Percentiles rank a stretch among this genome's conserved stretches.
Evolutionary conservation across 2,113 vertebrate species (phyloP).

Genomic region (Zapornia atra): DNA sequence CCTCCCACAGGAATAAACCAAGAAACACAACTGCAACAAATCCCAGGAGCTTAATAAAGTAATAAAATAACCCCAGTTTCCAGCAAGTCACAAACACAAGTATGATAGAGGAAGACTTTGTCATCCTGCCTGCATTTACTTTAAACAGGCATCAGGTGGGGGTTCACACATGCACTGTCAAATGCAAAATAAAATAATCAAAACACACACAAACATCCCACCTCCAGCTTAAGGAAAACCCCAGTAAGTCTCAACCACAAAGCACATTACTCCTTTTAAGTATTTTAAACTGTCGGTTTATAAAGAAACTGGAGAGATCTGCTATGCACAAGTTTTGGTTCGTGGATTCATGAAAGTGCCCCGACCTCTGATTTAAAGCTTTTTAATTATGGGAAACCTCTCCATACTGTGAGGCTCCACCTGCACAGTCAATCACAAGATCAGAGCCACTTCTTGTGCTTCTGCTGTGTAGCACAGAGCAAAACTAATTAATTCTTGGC

Average conservation of each 20-base stretch:
- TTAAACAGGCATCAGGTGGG: neutral
- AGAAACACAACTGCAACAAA: neutral
- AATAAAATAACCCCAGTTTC: neutral
- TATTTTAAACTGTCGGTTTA: neutral
- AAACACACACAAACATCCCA: neutral
- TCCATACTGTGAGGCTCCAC: neutral
- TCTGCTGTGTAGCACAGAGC: neutral
- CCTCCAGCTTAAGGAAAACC: neutral
- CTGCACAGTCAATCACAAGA: neutral
- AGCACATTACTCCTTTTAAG: neutral
- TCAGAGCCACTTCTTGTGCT: neutral
- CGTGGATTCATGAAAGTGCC: neutral
- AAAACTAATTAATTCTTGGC: conserved; percentile 18
- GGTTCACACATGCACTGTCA: neutral
- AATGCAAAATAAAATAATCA: neutral
- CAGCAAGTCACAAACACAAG: neutral
- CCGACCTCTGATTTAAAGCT: neutral
- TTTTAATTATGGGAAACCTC: neutral
- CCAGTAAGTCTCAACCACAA: neutral
- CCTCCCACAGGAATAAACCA: neutral
- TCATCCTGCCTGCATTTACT: neutral
- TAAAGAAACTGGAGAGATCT: neutral
- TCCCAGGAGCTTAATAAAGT: neutral
- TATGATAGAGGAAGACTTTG: neutral
- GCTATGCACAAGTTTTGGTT: neutral